A percentile compares a stretch with the other conserved stretches of the same genome.
Conservation (phyloP, 2,113 vertebrate genomes). For the Gopherus evgoodei region DNA sequence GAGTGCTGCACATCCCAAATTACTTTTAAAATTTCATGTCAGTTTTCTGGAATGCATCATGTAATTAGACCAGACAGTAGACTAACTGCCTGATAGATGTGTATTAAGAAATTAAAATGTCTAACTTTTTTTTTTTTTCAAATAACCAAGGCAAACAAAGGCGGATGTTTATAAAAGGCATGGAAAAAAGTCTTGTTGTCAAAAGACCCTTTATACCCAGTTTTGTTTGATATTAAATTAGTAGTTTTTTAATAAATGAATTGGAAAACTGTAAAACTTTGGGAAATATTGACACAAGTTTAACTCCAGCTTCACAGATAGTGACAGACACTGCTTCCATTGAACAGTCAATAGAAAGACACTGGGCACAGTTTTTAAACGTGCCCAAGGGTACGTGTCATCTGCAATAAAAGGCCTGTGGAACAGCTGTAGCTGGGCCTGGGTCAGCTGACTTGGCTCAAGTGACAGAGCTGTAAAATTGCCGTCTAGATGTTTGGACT, state of each 20-base stretch:
- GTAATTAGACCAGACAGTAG: neutral
- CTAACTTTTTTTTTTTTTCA: conserved; percentile 14
- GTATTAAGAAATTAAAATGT: conserved; percentile 28
- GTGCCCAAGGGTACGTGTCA: fast-evolving
- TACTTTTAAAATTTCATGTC: neutral
- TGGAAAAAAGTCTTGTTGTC: neutral
- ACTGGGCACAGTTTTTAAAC: neutral
- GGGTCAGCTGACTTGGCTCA: neutral
- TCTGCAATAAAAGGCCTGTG: neutral
- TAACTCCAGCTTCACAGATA: neutral
- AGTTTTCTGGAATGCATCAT: neutral
- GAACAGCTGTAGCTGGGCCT: neutral
- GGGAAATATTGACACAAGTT: fast-evolving
- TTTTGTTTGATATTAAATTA: neutral
- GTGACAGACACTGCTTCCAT: fast-evolving
- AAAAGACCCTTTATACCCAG: neutral
- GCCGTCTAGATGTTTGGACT: neutral
- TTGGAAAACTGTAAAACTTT: neutral
- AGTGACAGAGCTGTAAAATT: neutral
- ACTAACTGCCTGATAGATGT: conserved; percentile 54
- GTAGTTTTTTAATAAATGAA: fast-evolving
- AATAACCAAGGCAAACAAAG: neutral
- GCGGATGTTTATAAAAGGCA: neutral
- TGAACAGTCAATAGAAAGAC: fast-evolving
- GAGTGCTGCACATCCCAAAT: neutral